A percentile compares a stretch with the other conserved stretches of the same genome.
Evolutionary conservation across 2,113 vertebrate genomes (phyloP).

Genomic region (Condylura cristata): DNA sequence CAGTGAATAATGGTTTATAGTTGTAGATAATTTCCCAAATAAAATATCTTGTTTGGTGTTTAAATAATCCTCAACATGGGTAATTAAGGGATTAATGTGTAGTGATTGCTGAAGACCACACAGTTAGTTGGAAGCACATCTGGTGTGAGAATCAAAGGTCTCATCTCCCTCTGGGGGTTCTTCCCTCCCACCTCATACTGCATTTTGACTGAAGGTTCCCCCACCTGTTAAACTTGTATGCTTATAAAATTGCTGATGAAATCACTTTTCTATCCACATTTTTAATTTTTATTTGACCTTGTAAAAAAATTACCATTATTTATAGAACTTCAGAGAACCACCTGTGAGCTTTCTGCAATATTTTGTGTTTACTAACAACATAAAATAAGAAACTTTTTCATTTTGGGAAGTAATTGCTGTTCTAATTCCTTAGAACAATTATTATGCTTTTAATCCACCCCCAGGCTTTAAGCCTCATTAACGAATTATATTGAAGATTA

Average conservation of each 20-base stretch:
- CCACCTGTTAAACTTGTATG: neutral
- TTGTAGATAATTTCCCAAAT: slow-evolving; percentile 5
- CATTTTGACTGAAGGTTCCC: neutral
- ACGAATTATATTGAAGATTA: neutral
- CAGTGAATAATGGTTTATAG: neutral
- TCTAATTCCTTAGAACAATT: neutral
- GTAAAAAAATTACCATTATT: neutral
- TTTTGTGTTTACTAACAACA: slow-evolving; percentile 5
- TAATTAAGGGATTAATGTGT: slow-evolving; percentile 6
- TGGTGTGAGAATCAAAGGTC: neutral
- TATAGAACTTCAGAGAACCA: neutral
- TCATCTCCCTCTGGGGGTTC: neutral
- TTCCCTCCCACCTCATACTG: neutral
- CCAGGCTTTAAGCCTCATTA: slow-evolving; percentile 11
- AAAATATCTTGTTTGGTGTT: slow-evolving; percentile 24
- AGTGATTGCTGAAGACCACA: neutral
- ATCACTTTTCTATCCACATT: neutral
- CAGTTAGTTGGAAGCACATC: neutral
- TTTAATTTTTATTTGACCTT: neutral
- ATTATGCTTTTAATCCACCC: neutral
- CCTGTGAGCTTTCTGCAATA: neutral
- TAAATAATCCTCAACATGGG: neutral
- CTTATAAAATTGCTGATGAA: slow-evolving; percentile 8
- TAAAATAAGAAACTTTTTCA: neutral
- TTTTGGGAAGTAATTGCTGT: neutral